Base-by-base conservation (phyloP, 2,113 vertebrate species). In the Megaleporinus macrocephalus region DNA sequence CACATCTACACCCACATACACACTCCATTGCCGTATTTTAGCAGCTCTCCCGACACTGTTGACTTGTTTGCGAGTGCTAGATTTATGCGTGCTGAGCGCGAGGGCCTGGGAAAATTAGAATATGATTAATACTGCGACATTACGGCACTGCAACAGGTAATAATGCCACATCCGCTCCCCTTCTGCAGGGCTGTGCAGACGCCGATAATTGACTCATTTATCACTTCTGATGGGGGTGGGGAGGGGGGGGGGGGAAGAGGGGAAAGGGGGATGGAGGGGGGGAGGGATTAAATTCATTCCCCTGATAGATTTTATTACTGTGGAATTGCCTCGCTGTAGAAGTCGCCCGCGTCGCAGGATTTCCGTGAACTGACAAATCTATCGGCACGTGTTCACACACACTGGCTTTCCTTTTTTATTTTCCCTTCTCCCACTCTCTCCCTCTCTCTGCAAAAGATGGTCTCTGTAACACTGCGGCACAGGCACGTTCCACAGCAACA, bases 121-220 rank as follows among this genome's bases (percentile, higher is more conserved):
- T 94, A 93, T 93, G 93, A 94, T 94, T 93, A 95, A 94, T 93
- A 91, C 88, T 26, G 89, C 91, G 89, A 94, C 93, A 93, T 94
- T 94, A 92, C 86, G 81, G 81, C 88, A 55, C 88, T 68, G 92
- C 94, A 94, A 95, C 94, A 94, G 94, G 94, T 95, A 95, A 94
- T 93, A 91, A 93, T 85, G 57, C 88, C 91, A 89, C 90, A 87
- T 93, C 90, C 88, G 85, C 91, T 89, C 88, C 65, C 91, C 86
- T 87, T 88, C 90, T 85, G 85, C 80, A 84, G 84, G 79, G 62
- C 84, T 2, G 84, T 74, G 24, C 87, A 33, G 83, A 86, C 88
- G 86, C 81, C 44, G 87, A 89, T 93, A 94, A 95, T 94, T 93
- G 93, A 94, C 93, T 94, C 92, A 94, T 95, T 95, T 95, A 94